phyloP scores from a whole-genome alignment of 2,113 vertebrate genomes.

The Sceloporus tristichus region DNA sequence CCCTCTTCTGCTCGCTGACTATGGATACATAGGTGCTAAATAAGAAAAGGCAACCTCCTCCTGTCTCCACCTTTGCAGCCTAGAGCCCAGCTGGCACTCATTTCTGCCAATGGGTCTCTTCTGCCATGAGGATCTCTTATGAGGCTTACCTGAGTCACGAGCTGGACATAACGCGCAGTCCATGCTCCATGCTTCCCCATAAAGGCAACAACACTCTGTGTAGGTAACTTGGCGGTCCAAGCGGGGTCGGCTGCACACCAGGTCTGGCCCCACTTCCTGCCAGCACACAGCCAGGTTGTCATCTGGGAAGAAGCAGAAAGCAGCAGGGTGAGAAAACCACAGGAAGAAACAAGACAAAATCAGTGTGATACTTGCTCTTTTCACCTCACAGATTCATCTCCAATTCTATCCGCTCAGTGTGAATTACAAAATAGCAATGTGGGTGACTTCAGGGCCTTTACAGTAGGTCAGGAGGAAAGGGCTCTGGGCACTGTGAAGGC shows the following conservation, averaged over 20 bases:
- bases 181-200: constrained; percentile 90
- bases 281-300: constrained; percentile 88
- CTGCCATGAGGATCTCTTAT: too few relatives aligned
- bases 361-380: not conserved
- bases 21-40: too few relatives aligned
- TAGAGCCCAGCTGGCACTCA: not conserved
- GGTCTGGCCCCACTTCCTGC: constrained; percentile 84
- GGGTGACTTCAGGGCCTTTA: too few relatives aligned
- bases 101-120: not conserved
- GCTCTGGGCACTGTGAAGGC: too few relatives aligned
- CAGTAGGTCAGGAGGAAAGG: not conserved
- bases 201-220: constrained; percentile 89
- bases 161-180: constrained; percentile 88
- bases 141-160: constrained; percentile 79
- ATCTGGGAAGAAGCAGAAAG: constrained; percentile 70
- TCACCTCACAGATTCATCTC: too few relatives aligned
- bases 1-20: too few relatives aligned
- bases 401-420: too few relatives aligned
- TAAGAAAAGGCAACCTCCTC: not conserved
- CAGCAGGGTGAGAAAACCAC: not conserved
- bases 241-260: constrained; percentile 86
- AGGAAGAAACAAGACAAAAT: not conserved
- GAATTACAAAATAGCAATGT: too few relatives aligned
- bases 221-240: constrained; percentile 84
- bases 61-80: not conserved